These are phyloP conservation scores for Neoaliturus tenellus DNA, from an alignment of 2,888 invertebrate species.

Conservation along the genomic window DNA sequence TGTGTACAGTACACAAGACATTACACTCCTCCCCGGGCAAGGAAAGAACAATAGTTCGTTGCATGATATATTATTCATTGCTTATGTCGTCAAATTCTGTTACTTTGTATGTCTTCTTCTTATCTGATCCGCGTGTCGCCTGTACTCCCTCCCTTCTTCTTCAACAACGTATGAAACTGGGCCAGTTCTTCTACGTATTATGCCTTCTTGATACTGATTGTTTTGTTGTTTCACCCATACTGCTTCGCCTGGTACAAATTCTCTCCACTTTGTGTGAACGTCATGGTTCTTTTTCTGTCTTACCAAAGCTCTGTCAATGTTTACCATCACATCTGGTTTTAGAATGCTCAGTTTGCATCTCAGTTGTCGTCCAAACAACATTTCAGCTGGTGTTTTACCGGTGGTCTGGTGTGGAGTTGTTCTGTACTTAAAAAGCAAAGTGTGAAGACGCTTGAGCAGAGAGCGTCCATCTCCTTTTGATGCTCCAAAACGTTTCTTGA, in stretches of 20 bases:
- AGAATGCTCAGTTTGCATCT: slow-evolving; percentile 62
- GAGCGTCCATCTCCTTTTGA: slow-evolving; percentile 26
- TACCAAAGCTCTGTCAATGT: neutral
- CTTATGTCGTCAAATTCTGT: too few species aligned
- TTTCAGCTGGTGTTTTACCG: slow-evolving; percentile 62
- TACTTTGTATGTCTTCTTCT: too few species aligned
- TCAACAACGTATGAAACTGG: too few species aligned
- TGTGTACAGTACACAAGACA: too few species aligned
- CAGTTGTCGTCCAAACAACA: slow-evolving; percentile 62
- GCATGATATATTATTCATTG: too few species aligned
- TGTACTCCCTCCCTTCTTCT: neutral
- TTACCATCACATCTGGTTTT: slow-evolving; percentile 19
- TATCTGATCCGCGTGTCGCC: neutral
- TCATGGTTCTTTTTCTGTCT: neutral
- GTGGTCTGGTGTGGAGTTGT: slow-evolving; percentile 60
- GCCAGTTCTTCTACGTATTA: neutral
- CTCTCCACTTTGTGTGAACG: neutral
- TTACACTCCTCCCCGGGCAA: too few species aligned
- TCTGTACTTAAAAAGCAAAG: slow-evolving; percentile 56
- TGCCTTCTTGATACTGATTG: neutral
- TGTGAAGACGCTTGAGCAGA: slow-evolving; percentile 55
- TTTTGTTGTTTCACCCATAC: neutral
- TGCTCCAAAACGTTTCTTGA: slow-evolving; percentile 61
- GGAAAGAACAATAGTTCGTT: too few species aligned
- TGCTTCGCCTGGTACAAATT: neutral